phyloP scores from a whole-genome alignment of 2,888 invertebrate species.

The Trisateles emortualis region DNA sequence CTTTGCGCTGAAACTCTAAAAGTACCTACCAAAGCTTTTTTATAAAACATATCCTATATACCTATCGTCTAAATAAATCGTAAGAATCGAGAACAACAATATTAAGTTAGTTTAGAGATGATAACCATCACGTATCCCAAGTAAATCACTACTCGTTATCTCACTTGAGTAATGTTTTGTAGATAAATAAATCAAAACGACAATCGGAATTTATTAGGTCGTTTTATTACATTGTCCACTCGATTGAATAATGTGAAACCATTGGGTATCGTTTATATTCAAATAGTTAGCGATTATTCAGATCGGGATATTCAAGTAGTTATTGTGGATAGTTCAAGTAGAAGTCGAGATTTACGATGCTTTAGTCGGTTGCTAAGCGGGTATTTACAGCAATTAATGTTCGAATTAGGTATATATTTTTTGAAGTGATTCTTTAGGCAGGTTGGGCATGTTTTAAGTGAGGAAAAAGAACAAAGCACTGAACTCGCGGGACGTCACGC shows the following conservation, averaged over 20 bases:
- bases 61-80: no score
- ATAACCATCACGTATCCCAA: slow-evolving; percentile 19
- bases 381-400: no score
- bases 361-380: not conserved
- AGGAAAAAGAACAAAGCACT: no score
- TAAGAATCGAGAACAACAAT: no score
- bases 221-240: slow-evolving; percentile 29
- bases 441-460: no score
- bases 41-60: no score
- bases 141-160: slow-evolving; percentile 39
- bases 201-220: slow-evolving; percentile 20
- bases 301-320: not conserved
- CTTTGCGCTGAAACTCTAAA: no score
- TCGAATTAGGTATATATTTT: no score
- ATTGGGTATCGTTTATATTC: slow-evolving; percentile 2
- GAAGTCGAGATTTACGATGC: not conserved
- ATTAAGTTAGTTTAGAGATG: no score
- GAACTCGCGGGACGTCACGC: no score
- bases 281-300: slow-evolving; percentile 12
- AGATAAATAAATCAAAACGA: slow-evolving; percentile 31
- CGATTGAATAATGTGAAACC: slow-evolving; percentile 28
- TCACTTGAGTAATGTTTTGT: slow-evolving; percentile 22
- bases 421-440: no score
- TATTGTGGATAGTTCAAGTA: slow-evolving; percentile 6
- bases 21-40: no score